These are phyloP conservation scores for Chromis chromis DNA, from an alignment of 2,797 vertebrate species.

Conservation along the genomic window DNA sequence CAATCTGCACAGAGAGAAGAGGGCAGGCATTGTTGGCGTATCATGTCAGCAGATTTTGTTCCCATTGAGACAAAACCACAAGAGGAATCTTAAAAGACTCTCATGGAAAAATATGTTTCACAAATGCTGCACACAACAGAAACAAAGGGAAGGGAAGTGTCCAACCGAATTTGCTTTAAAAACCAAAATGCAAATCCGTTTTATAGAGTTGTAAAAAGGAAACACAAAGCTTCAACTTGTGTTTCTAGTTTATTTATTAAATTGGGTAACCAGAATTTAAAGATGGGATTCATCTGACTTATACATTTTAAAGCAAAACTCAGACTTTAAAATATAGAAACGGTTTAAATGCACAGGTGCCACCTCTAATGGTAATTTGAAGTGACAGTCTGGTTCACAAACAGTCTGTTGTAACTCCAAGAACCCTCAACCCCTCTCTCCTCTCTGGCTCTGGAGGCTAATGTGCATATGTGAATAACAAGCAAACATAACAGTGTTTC, in stretches of 20 bases:
- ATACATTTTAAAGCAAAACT: constrained; percentile 13
- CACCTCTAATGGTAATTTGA: constrained; percentile 62
- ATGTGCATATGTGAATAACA: constrained; percentile 72
- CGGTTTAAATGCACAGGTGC: constrained; percentile 66
- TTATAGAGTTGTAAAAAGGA: constrained; percentile 5
- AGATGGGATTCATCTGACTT: background rate
- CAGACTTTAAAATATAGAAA: constrained; percentile 26
- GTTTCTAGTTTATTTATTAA: constrained; percentile 19
- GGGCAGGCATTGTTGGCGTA: constrained; percentile 28
- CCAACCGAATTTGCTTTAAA: background rate
- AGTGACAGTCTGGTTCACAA: constrained; percentile 67
- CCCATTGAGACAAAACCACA: constrained; percentile 30
- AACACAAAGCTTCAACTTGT: constrained; percentile 18
- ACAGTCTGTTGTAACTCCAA: constrained; percentile 44
- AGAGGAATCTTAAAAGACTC: constrained; percentile 16
- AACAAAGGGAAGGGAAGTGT: background rate
- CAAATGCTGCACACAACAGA: background rate
- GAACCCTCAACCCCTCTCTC: constrained; percentile 37
- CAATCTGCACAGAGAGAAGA: constrained; percentile 30
- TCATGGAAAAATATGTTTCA: constrained; percentile 40
- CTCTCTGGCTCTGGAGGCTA: constrained; percentile 50
- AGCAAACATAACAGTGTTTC: constrained; percentile 62
- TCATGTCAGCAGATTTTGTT: constrained; percentile 38
- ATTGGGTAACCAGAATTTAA: background rate
- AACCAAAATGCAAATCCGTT: constrained; percentile 14